These are phyloP conservation scores for silkworm (Bombyx mori) DNA, from an alignment of 1,140 invertebrate species.

Conservation along the genomic window DNA sequence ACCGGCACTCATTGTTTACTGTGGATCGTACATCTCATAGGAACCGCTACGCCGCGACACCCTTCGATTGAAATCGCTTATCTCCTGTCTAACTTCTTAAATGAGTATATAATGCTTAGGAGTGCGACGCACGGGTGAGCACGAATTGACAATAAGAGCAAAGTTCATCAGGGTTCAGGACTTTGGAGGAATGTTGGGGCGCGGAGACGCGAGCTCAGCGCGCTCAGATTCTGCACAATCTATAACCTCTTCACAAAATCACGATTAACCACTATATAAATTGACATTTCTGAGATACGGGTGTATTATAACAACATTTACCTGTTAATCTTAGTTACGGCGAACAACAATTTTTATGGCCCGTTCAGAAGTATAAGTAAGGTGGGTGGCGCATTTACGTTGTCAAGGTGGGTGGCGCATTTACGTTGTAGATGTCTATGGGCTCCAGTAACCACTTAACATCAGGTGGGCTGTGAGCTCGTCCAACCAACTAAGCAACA, in stretches of 20 bases:
- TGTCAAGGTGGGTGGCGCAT: no score
- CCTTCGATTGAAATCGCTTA: constrained; percentile 34
- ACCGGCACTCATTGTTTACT: constrained; percentile 12
- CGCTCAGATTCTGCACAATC: constrained; percentile 33
- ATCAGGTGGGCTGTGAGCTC: no score
- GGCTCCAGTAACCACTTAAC: no score
- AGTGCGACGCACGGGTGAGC: constrained; percentile 52
- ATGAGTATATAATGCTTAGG: constrained; percentile 35
- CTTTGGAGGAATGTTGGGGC: constrained; percentile 51
- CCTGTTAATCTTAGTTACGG: constrained; percentile 5
- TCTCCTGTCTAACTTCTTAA: constrained; percentile 38
- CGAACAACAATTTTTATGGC: no score
- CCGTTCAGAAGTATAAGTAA: no score
- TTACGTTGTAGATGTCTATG: no score
- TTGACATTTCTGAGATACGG: constrained; percentile 28
- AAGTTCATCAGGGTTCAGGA: constrained; percentile 65
- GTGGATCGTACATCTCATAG: constrained; percentile 28
- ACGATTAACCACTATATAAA: constrained; percentile 58
- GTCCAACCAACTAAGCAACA: no score
- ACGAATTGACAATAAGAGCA: constrained; percentile 68
- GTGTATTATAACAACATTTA: constrained; percentile 14
- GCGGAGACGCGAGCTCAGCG: constrained; percentile 37
- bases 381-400: no score
- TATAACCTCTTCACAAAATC: constrained; percentile 41
- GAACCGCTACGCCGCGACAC: constrained; percentile 19